A percentile compares a stretch with the other conserved stretches of the same genome.
phyloP scores from a whole-genome alignment of 2,113 vertebrate species.

The Myiozetetes cayanensis region DNA sequence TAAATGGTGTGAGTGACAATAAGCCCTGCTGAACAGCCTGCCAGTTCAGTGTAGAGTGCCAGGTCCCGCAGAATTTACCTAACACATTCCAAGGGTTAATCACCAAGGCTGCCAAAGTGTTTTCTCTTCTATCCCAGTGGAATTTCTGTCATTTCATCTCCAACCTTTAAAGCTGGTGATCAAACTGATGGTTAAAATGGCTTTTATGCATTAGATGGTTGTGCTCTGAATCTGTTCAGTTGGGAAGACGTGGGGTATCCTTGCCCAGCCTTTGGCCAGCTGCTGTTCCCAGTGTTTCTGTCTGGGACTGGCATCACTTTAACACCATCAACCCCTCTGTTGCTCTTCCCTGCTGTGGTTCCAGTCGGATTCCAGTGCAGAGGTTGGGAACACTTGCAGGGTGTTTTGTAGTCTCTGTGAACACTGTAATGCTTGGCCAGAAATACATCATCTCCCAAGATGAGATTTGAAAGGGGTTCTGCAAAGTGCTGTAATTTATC shows the following conservation, averaged over 20 bases:
- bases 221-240: neutral
- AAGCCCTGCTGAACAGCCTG: neutral
- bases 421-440: neutral
- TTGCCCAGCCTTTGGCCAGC: neutral
- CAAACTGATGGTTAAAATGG: neutral
- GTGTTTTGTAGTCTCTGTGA: neutral
- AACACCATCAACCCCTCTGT: neutral
- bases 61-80: neutral
- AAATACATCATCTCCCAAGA: neutral
- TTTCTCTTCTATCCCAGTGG: neutral
- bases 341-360: neutral
- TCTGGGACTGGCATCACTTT: neutral
- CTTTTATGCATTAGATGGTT: neutral
- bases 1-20: neutral
- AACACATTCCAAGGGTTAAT: neutral
- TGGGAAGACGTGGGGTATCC: neutral
- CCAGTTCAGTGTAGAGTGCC: neutral
- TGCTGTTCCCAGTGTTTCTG: neutral
- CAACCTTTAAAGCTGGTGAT: neutral
- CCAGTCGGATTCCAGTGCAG: neutral
- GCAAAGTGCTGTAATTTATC: neutral
- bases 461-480: neutral
- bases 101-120: neutral
- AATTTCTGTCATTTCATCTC: neutral
- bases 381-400: neutral